phyloP scores from a whole-genome alignment of 2,888 invertebrate species.

The Xestia xanthographa region DNA sequence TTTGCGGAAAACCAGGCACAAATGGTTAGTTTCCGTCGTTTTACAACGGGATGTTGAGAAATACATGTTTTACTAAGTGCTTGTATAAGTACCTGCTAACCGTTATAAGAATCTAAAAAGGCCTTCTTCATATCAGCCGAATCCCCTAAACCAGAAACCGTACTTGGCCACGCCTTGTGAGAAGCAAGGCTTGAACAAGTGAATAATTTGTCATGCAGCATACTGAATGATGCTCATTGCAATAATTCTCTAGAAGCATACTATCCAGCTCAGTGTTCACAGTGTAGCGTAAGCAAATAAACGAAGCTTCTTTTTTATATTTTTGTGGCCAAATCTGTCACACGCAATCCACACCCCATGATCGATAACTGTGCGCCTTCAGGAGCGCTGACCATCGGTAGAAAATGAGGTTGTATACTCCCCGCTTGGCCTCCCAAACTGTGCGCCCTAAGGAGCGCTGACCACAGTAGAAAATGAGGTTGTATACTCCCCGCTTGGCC shows the following conservation, averaged over 20 bases:
- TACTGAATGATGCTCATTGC: neutral
- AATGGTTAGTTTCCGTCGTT: constrained; percentile 12
- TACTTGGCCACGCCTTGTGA: too few species aligned
- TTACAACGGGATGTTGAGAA: constrained; percentile 2
- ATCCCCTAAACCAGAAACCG: neutral
- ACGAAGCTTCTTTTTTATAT: neutral
- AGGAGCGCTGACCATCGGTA: neutral
- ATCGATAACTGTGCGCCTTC: neutral
- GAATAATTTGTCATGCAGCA: neutral
- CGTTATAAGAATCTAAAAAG: neutral
- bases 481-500: neutral
- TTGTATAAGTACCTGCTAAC: neutral
- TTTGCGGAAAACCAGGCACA: constrained; percentile 1
- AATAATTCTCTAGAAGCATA: neutral
- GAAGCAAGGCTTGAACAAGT: neutral
- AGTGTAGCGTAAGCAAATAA: too few species aligned
- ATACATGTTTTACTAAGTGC: neutral
- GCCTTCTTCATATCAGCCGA: neutral
- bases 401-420: neutral
- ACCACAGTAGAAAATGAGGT: neutral
- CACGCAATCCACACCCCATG: neutral
- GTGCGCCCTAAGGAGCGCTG: neutral
- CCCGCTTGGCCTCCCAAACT: neutral
- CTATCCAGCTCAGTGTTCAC: neutral
- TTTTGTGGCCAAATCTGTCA: neutral